Evolutionary conservation across 2,113 vertebrate genomes (phyloP), one percentile per base, ranked within the genome.

Genomic region (Aepyceros melampus): DNA sequence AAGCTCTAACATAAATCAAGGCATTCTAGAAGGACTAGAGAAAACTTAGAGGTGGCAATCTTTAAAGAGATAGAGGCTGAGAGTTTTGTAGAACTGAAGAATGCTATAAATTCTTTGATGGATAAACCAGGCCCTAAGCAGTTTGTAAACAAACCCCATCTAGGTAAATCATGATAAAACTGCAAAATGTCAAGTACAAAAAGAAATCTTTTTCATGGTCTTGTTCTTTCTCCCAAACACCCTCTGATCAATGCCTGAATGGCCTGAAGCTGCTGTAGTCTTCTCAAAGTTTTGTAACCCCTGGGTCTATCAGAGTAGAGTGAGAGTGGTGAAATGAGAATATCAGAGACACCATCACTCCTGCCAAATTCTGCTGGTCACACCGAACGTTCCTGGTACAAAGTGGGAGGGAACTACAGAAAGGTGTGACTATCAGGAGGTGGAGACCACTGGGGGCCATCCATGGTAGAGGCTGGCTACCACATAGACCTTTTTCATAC

Each of bases 21-120:
- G 17, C n/a, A 16, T 47, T 79, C 33, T 36, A 49, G 83, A 64
- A 78, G 62, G 13, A 45, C 45, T 96, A 78, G 60, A 92, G 45
- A 93, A 67, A 40, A 56, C 36, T 25, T 56, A 81, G 49, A 90
- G 29, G 29, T 51, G 40, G n/a, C 55, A 40, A 45, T 56, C 51
- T 40, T 64, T 60, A 91, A 84, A 92, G 56, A 85, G 29, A 71
- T 40, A 86, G 79, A 85, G 31, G 25, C 19, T 67, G 49, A 91
- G 64, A 67, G 79, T 67, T 84, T 51, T 78, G 56, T 36, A 88
- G 90, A 45, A 78, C 4, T 64, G 40, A 51, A 87, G 74, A 78
- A 89, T 62, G 21, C 3, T 56, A 36, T 4, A 13, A 89, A 53
- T 43, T 53, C 15, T 74, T 31, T 82, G 19, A 74, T 15, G 81